Evolutionary conservation across 2,888 invertebrate species (phyloP).

Genomic region (Chouioia cunea): DNA sequence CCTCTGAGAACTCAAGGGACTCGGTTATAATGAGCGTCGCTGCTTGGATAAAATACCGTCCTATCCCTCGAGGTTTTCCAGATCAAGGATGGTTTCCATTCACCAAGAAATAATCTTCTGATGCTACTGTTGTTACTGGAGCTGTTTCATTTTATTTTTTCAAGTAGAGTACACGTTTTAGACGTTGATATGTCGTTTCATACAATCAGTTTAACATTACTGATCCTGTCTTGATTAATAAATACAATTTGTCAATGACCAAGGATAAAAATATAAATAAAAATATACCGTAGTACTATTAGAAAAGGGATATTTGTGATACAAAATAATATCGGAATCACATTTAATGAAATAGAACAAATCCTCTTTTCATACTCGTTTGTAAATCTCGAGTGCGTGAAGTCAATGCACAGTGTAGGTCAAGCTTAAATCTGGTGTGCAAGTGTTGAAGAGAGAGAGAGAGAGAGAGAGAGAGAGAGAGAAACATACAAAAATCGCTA

Average conservation of each 20-base stretch:
- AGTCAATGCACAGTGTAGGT: conserved; percentile 1
- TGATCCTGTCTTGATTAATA: too few relatives aligned
- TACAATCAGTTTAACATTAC: too few relatives aligned
- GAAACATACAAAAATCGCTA: neutral
- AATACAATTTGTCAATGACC: too few relatives aligned
- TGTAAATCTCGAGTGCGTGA: too few relatives aligned
- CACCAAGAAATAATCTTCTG: conserved; percentile 7
- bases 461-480: conserved; percentile 1
- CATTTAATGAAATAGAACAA: conserved; percentile 43
- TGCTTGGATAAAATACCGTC: conserved; percentile 7
- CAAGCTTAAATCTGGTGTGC: conserved; percentile 13
- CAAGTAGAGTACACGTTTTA: neutral
- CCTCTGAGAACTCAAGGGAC: conserved; percentile 2
- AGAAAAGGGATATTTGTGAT: neutral
- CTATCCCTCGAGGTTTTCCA: conserved; percentile 12
- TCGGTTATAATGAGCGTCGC: conserved; percentile 20
- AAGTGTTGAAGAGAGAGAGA: too few relatives aligned
- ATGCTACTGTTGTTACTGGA: neutral
- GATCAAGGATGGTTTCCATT: neutral
- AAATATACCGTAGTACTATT: neutral
- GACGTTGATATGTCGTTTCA: too few relatives aligned
- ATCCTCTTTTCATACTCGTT: conserved; percentile 35
- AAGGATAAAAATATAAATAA: neutral
- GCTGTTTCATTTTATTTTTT: neutral
- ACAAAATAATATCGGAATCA: conserved; percentile 18